Evolutionary conservation across 2,888 invertebrate genomes (phyloP), one percentile per base, ranked within the genome.

Genomic region (Euphydryas editha): DNA sequence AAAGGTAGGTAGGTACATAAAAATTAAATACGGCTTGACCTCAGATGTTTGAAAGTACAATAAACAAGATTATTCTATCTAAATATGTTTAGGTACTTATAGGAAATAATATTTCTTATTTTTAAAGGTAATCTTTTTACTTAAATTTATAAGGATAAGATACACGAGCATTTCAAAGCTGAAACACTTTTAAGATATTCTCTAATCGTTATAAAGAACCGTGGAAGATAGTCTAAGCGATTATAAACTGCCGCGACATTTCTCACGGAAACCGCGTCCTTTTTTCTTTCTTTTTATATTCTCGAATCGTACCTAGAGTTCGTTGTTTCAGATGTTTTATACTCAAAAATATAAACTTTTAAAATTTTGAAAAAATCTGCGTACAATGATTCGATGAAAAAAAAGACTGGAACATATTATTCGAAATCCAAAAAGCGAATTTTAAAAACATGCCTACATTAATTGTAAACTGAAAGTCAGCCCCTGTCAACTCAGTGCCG

Each of bases 181-280:
- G 36, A 65, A 62, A 55, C 36, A 72, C 72, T 74, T 70, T 55
- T 60, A 68, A 57, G 59, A 30, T 30, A 30, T 8, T 30, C 30
- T 30, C 62, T 76, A 74, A 76, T 74, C 73, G 73, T 75, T 75
- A 76, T 74, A 75, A 76, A 76, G 73, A 72, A 68, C 72, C 59
- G 36, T 44, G 54, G 55, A 17, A 36, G 54, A 54, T 65, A 61
- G 39, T 54, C 55, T 51, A 18, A 24, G 39, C 65, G 51, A 42
- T 46, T 39, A 58, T 65, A 65, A 61, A 68, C 58, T 61, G 65
- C 59, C 37, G 55, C 63, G 55, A 59, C 60, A 59, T 67, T 58
- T 37, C 67, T 59, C 57, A 57, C 64, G 64, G 60, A 44, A 57
- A 57, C 24, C 49, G 51, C 36, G 42, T 49, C 49, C 47, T 59